Conservation (phyloP, 1,140 invertebrate genomes). For the Macrotrachela quadricornifera region DNA sequence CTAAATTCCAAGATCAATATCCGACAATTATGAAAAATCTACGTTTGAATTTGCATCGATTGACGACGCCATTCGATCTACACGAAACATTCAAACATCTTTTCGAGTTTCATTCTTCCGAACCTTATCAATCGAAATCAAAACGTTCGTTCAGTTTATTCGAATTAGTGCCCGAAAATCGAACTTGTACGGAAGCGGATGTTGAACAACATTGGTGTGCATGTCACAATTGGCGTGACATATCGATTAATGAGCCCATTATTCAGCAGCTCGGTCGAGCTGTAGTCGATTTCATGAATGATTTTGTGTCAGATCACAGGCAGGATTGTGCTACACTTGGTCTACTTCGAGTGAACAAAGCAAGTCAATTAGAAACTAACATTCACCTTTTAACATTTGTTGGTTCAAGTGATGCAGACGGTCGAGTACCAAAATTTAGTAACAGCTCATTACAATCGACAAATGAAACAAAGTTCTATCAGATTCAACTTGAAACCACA, state of each 20-base stretch:
- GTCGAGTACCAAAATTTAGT: too few relatives aligned
- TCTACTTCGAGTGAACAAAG: neutral
- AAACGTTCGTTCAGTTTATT: constrained; percentile 21
- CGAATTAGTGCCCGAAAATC: constrained; percentile 20
- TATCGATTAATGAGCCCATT: constrained; percentile 11
- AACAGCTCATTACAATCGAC: constrained; percentile 21
- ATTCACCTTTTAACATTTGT: constrained; percentile 15
- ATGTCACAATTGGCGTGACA: constrained; percentile 17
- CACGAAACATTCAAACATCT: constrained; percentile 27
- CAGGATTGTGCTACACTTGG: neutral
- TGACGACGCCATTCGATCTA: constrained; percentile 33
- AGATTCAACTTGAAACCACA: constrained; percentile 48
- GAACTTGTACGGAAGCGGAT: constrained; percentile 25
- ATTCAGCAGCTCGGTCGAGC: constrained; percentile 12
- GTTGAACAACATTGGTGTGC: constrained; percentile 32
- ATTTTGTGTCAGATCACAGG: constrained; percentile 2
- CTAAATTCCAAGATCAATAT: neutral
- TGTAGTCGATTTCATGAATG: constrained; percentile 20
- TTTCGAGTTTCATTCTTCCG: constrained; percentile 17
- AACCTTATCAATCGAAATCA: neutral
- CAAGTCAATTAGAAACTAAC: neutral
- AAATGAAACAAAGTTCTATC: constrained; percentile 41
- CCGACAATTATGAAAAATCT: constrained; percentile 40
- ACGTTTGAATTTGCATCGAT: constrained; percentile 36
- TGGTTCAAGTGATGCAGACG: too few relatives aligned